Percentiles rank a stretch among this genome's conserved stretches.
Evolutionary conservation across 2,797 vertebrate genomes (phyloP).

Genomic region (Rhadinocentrus ornatus): DNA sequence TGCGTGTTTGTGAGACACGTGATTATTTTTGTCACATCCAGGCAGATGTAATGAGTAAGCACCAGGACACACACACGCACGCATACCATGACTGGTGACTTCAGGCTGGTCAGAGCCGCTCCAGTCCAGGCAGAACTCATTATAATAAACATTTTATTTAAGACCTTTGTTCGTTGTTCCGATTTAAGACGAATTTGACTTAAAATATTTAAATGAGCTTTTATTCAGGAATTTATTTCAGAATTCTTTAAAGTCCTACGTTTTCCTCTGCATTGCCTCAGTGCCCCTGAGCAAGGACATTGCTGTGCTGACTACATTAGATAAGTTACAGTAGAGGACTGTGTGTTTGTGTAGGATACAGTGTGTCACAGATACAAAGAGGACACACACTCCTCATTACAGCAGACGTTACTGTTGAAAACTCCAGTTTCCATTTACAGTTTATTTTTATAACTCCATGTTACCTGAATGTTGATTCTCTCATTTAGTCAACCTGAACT

Average conservation of each 20-base stretch:
- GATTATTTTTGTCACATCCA: constrained; percentile 49
- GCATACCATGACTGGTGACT: neutral
- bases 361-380: neutral
- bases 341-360: neutral
- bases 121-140: neutral
- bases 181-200: neutral
- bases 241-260: neutral
- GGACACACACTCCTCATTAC: neutral
- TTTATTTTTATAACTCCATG: neutral
- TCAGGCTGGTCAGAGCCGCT: constrained; percentile 1
- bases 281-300: constrained; percentile 42
- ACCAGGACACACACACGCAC: constrained; percentile 1
- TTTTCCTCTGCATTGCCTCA: neutral
- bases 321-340: neutral
- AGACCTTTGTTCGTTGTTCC: neutral
- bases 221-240: neutral
- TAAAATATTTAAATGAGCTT: neutral
- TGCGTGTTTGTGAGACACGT: constrained; percentile 19
- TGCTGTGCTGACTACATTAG: constrained; percentile 24
- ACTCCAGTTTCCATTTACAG: too few species aligned
- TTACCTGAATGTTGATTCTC: too few species aligned
- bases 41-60: constrained; percentile 62
- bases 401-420: too few species aligned
- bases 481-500: neutral
- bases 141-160: constrained; percentile 1